Percentiles rank a stretch among this genome's conserved stretches.
These are phyloP conservation scores for Calliopum simillimum DNA, from an alignment of 2,888 invertebrate species.

Conservation along the genomic window DNA sequence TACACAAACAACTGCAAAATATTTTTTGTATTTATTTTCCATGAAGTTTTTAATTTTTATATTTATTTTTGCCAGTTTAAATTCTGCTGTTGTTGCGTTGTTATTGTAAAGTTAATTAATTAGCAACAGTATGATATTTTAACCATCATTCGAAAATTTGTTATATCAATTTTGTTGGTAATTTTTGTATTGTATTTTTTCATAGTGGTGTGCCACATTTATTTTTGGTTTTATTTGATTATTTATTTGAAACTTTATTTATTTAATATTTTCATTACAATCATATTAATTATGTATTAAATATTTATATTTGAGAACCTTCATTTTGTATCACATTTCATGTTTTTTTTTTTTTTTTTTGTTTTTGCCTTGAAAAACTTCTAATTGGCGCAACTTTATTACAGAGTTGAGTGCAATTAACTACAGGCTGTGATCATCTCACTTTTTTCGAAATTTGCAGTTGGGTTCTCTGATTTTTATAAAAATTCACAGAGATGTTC, in stretches of 20 bases:
- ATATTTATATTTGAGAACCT: constrained; percentile 27
- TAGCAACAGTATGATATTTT: constrained; percentile 30
- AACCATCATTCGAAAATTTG: constrained; percentile 11
- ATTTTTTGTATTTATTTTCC: not conserved
- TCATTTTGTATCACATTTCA: constrained; percentile 33
- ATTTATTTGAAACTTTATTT: not conserved
- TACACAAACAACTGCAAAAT: no score
- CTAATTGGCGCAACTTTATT: no score
- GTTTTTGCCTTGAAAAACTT: not conserved
- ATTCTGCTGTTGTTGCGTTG: not conserved
- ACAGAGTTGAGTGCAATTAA: no score
- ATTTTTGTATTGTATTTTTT: not conserved
- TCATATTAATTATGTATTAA: constrained; percentile 19
- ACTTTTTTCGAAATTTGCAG: no score
- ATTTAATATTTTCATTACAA: constrained; percentile 1
- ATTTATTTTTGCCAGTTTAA: not conserved
- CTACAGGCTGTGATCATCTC: no score
- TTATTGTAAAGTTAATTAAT: constrained; percentile 35
- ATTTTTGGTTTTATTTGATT: not conserved
- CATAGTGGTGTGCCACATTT: not conserved
- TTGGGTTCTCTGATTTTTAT: no score
- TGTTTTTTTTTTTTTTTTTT: constrained; percentile 54
- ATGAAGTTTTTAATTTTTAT: not conserved
- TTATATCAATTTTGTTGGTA: not conserved
- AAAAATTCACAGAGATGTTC: no score